These are phyloP conservation scores for Meloidogyne exigua DNA, from an alignment of 1,140 invertebrate species.

Conservation along the genomic window DNA sequence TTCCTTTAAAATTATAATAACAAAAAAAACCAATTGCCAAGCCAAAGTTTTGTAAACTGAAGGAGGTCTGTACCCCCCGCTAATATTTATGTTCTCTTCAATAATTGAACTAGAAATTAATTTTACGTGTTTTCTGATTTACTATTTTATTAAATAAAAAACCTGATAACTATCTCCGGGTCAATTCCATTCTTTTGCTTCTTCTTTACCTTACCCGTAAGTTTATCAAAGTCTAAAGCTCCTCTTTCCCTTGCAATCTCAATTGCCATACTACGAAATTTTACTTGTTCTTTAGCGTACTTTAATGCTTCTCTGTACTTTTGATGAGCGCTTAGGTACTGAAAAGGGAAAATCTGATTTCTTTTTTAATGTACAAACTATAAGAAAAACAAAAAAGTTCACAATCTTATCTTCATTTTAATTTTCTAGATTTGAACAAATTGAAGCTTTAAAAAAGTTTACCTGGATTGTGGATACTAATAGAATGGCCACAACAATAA, in stretches of 20 bases:
- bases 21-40: constrained; percentile 70
- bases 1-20: not conserved
- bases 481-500: constrained; percentile 78
- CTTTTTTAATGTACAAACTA: too few species aligned
- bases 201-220: constrained; percentile 66
- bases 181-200: constrained; percentile 75
- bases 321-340: constrained; percentile 68
- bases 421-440: too few species aligned
- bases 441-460: constrained; percentile 25
- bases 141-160: not conserved
- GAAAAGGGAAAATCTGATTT: constrained; percentile 44
- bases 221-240: constrained; percentile 67
- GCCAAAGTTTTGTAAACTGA: constrained; percentile 75
- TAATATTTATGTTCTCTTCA: constrained; percentile 76
- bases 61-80: constrained; percentile 80
- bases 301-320: constrained; percentile 79
- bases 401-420: too few species aligned
- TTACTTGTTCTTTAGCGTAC: constrained; percentile 81
- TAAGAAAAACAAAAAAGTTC: too few species aligned
- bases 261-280: constrained; percentile 77
- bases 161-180: constrained; percentile 74
- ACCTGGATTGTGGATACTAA: constrained; percentile 80
- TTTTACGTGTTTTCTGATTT: not conserved
- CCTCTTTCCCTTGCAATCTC: constrained; percentile 78
- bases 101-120: constrained; percentile 71